Conservation (phyloP, 2,888 invertebrate species). For the Stictocephala bisonia region DNA sequence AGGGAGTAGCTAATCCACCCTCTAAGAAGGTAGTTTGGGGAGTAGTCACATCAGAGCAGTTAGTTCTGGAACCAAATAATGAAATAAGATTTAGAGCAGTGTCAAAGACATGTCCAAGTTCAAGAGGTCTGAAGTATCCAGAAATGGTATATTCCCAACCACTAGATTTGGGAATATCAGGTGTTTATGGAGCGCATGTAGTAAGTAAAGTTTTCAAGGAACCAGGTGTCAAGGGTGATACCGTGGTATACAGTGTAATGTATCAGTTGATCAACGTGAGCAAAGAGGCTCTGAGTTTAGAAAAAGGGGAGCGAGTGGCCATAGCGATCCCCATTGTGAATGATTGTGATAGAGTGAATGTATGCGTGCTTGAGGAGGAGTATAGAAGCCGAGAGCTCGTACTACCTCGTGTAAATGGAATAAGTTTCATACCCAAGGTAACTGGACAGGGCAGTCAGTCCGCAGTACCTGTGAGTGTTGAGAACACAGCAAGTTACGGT, state of each 20-base stretch:
- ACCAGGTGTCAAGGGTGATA: not conserved
- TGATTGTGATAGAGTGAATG: not conserved
- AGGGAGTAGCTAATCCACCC: conserved; percentile 15
- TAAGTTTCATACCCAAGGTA: no score
- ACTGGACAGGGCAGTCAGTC: no score
- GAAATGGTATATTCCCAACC: not conserved
- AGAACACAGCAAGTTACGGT: no score
- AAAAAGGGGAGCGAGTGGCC: conserved; percentile 24
- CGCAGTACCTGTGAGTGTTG: no score
- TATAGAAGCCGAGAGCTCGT: not conserved
- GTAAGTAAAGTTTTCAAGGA: conserved; percentile 23
- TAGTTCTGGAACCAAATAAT: not conserved
- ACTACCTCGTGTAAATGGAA: no score
- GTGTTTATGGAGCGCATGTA: not conserved
- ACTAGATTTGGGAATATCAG: not conserved
- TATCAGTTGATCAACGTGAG: not conserved
- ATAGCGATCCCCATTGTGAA: not conserved
- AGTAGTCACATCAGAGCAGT: not conserved
- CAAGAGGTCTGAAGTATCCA: not conserved
- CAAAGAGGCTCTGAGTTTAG: not conserved
- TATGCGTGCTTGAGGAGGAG: not conserved
- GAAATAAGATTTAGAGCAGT: conserved; percentile 8
- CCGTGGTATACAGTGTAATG: not conserved
- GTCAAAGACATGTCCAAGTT: not conserved
- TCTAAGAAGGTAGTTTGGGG: not conserved